Conservation (phyloP, 1,140 invertebrate genomes). For the Drosophila miranda region DNA sequence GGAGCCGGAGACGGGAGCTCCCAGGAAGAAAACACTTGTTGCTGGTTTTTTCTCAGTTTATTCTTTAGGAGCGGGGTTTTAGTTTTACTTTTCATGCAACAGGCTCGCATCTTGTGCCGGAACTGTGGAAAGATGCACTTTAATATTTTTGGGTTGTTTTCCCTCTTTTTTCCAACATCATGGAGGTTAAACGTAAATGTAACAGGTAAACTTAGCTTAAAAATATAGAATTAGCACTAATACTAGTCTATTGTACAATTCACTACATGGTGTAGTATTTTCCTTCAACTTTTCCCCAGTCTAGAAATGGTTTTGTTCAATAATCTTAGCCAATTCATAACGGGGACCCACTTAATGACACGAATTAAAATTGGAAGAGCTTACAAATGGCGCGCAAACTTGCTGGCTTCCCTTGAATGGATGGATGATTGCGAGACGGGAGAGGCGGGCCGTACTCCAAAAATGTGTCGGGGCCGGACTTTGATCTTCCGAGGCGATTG, state of each 20-base stretch:
- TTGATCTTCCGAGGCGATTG: slow-evolving; percentile 8
- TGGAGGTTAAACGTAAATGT: slow-evolving; percentile 60
- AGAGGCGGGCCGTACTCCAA: slow-evolving; percentile 3
- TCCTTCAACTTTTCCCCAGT: slow-evolving; percentile 22
- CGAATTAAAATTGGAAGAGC: slow-evolving; percentile 72
- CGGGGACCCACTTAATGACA: slow-evolving; percentile 24
- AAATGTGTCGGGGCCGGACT: background rate
- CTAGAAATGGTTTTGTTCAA: slow-evolving; percentile 16
- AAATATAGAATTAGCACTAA: slow-evolving; percentile 38
- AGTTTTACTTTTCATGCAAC: slow-evolving; percentile 28
- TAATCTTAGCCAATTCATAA: slow-evolving; percentile 50
- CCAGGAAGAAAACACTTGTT: slow-evolving; percentile 25
- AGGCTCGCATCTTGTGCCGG: slow-evolving; percentile 10
- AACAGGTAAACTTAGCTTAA: slow-evolving; percentile 65
- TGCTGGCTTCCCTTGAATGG: slow-evolving; percentile 7
- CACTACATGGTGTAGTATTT: slow-evolving; percentile 26
- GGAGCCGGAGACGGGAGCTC: slow-evolving; percentile 5
- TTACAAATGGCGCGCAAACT: slow-evolving; percentile 55
- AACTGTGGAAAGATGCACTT: slow-evolving; percentile 45
- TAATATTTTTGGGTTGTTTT: slow-evolving; percentile 55
- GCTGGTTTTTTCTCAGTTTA: slow-evolving; percentile 23
- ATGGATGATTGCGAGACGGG: background rate
- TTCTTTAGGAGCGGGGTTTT: slow-evolving; percentile 32
- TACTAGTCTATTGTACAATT: slow-evolving; percentile 36
- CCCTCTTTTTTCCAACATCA: slow-evolving; percentile 60